Base-by-base conservation (phyloP, 2,797 vertebrate genomes). In the Geotrypetes seraphini region DNA sequence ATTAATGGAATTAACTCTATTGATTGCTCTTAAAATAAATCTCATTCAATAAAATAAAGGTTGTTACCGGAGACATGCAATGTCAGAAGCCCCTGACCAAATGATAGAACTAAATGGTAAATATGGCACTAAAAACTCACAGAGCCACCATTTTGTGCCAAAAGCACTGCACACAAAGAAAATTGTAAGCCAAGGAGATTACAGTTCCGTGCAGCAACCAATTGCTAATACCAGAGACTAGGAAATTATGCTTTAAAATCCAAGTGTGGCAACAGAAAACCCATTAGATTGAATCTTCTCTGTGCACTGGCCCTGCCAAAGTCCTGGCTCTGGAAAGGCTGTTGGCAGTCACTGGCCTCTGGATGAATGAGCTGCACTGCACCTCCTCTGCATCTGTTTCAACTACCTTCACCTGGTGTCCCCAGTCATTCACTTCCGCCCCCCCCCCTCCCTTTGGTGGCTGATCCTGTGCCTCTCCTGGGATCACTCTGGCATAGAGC, bases 81-180 rank as follows among this genome's bases (percentile, higher is more conserved):
- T n/a, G n/a, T n/a, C n/a, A n/a, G n/a, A n/a, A n/a, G n/a, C n/a
- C n/a, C n/a, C n/a, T n/a, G n/a, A n/a, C n/a, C n/a, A n/a, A n/a
- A n/a, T n/a, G n/a, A n/a, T n/a, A n/a, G n/a, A n/a, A n/a, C n/a
- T n/a, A n/a, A n/a, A n/a, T n/a, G 31, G 25, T 10, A 28, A 47
- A 30, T 6, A 20, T 10, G 5, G 7, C 32, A 39, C 17, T 44
- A 43, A 48, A 31, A 55, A 33, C 19, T 46, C 5, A 8, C 20
- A 10, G 16, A 13, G 19, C 6, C 12, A 14, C n/a, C n/a, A n/a
- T 38, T 44, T 16, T 8, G 13, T 11, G 17, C 35, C 0, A 2
- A 44, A 40, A 49, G 33, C 7, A 15, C 45, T n/a, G 17, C 19
- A 44, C 47, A 36, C 4, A 19, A 43, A 33, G n/a, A 49, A 7